Conservation (phyloP, 2,797 vertebrate genomes). For the Cottoperca gobio region DNA sequence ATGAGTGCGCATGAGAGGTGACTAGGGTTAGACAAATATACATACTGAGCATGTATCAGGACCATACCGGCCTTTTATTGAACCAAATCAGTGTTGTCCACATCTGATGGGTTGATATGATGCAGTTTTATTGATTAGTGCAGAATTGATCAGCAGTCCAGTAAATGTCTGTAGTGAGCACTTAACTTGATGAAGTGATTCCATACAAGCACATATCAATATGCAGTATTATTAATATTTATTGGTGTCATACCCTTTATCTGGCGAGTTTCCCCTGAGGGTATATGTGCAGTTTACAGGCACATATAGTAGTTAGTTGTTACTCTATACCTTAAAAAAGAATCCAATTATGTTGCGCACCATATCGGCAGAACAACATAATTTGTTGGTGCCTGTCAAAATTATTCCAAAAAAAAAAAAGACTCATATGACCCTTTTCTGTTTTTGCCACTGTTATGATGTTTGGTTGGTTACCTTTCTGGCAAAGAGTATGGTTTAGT, state of each 20-base stretch:
- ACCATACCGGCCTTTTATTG: background rate
- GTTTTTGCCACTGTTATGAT: background rate
- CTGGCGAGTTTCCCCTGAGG: background rate
- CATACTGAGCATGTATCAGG: background rate
- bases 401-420: background rate
- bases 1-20: conserved; percentile 23
- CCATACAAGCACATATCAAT: background rate
- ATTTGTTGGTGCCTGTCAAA: too few species aligned
- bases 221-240: background rate
- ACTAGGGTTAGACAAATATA: background rate
- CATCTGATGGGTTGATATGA: background rate
- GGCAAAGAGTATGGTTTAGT: background rate
- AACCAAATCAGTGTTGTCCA: background rate
- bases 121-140: background rate
- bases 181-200: conserved; percentile 8
- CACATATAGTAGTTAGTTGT: too few species aligned
- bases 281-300: background rate
- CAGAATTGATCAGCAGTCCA: background rate
- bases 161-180: background rate
- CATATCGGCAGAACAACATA: background rate
- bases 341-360: too few species aligned
- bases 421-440: background rate
- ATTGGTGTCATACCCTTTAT: background rate
- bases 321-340: too few species aligned
- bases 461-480: too few species aligned